Evolutionary conservation across 2,888 invertebrate species (phyloP).

Genomic region (Pristionchus arcanus): DNA sequence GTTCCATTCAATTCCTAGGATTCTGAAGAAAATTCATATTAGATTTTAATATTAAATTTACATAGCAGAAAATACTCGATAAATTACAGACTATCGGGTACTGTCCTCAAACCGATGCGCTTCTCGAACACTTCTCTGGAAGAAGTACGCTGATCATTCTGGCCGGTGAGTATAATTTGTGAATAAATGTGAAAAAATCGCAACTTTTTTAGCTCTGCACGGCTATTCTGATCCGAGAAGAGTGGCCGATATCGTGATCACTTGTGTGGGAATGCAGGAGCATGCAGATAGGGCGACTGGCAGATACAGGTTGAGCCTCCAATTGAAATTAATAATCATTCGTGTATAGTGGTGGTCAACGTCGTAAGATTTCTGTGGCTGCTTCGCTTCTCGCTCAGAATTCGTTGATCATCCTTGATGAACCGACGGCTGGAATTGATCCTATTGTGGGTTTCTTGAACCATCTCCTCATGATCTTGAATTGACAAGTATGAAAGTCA

Average conservation of each 20-base stretch:
- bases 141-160: slow-evolving; percentile 69
- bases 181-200: not conserved
- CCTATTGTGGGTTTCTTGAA: slow-evolving; percentile 80
- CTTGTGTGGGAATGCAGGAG: slow-evolving; percentile 69
- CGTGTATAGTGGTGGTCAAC: slow-evolving; percentile 85
- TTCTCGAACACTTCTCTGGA: slow-evolving; percentile 73
- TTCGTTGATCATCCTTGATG: slow-evolving; percentile 84
- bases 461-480: not conserved
- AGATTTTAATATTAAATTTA: too few species aligned
- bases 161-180: slow-evolving; percentile 56
- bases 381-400: slow-evolving; percentile 87
- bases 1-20: too few species aligned
- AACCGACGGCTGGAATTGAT: slow-evolving; percentile 81
- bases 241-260: slow-evolving; percentile 57
- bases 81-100: slow-evolving; percentile 70
- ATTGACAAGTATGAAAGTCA: too few species aligned
- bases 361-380: slow-evolving; percentile 88
- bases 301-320: slow-evolving; percentile 57
- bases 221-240: not conserved
- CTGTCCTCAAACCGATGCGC: slow-evolving; percentile 77
- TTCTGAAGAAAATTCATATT: too few species aligned
- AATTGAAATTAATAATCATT: not conserved
- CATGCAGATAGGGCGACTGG: slow-evolving; percentile 70
- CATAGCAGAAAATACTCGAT: too few species aligned
- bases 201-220: slow-evolving; percentile 1